Evolutionary conservation across 1,140 invertebrate species (phyloP), one percentile per base, ranked within the genome.

Genomic region (Papilio glaucus): DNA sequence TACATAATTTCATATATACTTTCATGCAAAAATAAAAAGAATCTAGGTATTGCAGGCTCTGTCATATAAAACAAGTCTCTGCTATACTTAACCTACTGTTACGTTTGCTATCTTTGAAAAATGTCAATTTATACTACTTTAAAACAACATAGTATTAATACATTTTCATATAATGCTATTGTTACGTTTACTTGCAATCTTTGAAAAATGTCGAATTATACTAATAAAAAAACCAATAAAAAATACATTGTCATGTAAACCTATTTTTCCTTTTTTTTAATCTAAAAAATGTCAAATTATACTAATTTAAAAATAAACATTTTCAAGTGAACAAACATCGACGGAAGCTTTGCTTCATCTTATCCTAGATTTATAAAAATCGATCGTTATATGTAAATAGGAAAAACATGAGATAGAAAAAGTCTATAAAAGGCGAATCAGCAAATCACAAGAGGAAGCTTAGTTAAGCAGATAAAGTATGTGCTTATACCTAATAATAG

Each of bases 361-460:
- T 86, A 86, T 72, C 41, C 75, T 85, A 80, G 38, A 75, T 85
- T 87, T 84, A 89, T 85, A 88, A 83, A 80, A 86, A 77, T 79
- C 69, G 77, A 73, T 77, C 60, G 68, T 72, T 72, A 79, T 81
- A 79, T 81, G 80, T 82, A 72, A 77, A 39, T 78, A 78, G 77
- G 78, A 84, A 84, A 84, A 83, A 82, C 39, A 68, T 74, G 83
- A 83, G 77, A 83, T 85, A 87, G 79, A 84, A 80, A 76, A 76
- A 76, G 60, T 65, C 80, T 87, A 49, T 49, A 90, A 83, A 89
- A 92, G 89, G 88, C 87, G 83, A 86, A 88, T 76, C 49, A 85
- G 91, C 89, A 89, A 92, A 88, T 91, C 87, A 91, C 87, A 85
- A 90, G 83, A 87, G 71, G 68, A 91, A 91, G 88, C 88, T 79